These are phyloP conservation scores for Lepeophtheirus nordmannii DNA, from an alignment of 2,888 invertebrate genomes.

Conservation along the genomic window DNA sequence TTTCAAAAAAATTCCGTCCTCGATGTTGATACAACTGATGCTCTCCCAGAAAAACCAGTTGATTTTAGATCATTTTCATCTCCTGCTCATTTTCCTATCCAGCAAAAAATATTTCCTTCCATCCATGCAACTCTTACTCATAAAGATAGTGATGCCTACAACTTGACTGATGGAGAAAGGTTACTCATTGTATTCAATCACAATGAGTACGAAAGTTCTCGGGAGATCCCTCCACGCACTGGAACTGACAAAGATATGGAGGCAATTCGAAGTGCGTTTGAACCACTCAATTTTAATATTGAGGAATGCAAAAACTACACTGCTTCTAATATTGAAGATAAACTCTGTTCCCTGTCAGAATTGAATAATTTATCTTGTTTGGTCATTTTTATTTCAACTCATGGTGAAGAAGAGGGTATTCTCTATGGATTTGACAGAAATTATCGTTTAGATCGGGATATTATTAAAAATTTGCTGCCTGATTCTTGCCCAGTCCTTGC, in stretches of 20 bases:
- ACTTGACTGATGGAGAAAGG: slow-evolving; percentile 1
- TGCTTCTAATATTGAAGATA: not conserved
- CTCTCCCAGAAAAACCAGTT: not conserved
- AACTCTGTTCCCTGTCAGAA: slow-evolving; percentile 5
- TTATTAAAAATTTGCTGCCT: slow-evolving; percentile 11
- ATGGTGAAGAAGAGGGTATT: slow-evolving; percentile 30
- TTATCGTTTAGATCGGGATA: slow-evolving; percentile 12
- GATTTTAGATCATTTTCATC: not conserved
- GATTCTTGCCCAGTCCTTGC: slow-evolving; percentile 30
- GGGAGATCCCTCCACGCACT: slow-evolving; percentile 8
- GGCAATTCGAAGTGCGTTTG: slow-evolving; percentile 22
- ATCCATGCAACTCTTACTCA: not conserved
- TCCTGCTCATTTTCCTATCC: not conserved
- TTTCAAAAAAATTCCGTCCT: not conserved
- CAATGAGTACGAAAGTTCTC: not conserved
- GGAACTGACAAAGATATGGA: slow-evolving; percentile 25
- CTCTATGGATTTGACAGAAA: slow-evolving; percentile 26
- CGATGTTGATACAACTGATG: not conserved
- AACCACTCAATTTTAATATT: slow-evolving; percentile 20
- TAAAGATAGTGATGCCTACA: slow-evolving; percentile 10
- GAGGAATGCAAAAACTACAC: slow-evolving; percentile 18
- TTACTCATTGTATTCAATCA: slow-evolving; percentile 19
- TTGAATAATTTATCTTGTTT: slow-evolving; percentile 5
- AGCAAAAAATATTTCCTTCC: not conserved
- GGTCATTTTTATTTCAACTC: slow-evolving; percentile 31